Evolutionary conservation across 2,888 invertebrate genomes (phyloP).

Genomic region (Sesamia inferens): DNA sequence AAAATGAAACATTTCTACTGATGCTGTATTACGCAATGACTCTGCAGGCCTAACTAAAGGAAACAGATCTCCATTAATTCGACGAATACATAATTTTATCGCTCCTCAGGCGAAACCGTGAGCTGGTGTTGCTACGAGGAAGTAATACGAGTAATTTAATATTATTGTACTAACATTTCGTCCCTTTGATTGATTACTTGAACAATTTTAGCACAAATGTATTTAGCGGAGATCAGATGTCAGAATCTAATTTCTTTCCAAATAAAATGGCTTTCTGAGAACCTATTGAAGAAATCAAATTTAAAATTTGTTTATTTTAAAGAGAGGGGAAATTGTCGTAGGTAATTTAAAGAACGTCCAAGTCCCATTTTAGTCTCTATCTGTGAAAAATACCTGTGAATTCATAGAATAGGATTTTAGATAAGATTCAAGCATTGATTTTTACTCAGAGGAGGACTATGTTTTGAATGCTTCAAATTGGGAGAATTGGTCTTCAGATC

Average conservation of each 20-base stretch:
- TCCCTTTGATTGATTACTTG: slow-evolving; percentile 26
- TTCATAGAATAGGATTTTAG: no score
- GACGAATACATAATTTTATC: background rate
- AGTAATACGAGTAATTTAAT: slow-evolving; percentile 13
- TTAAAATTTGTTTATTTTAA: background rate
- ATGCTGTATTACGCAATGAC: no score
- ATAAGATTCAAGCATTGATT: background rate
- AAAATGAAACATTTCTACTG: no score
- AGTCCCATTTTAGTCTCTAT: background rate
- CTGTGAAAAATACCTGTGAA: background rate
- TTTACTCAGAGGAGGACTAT: background rate
- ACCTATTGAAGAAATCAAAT: background rate
- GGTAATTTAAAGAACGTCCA: background rate
- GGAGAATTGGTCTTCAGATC: no score
- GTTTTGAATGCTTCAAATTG: no score
- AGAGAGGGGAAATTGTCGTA: background rate
- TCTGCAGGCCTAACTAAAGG: no score
- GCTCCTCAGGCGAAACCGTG: background rate
- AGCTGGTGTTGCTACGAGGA: background rate
- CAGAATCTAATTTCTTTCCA: slow-evolving; percentile 33
- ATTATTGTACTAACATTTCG: slow-evolving; percentile 14
- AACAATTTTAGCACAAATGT: slow-evolving; percentile 11
- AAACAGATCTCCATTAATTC: no score
- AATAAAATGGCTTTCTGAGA: background rate
- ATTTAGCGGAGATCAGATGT: slow-evolving; percentile 20